Evolutionary conservation across 2,113 vertebrate genomes (phyloP).

Genomic region (Amblyopsis rosae): DNA sequence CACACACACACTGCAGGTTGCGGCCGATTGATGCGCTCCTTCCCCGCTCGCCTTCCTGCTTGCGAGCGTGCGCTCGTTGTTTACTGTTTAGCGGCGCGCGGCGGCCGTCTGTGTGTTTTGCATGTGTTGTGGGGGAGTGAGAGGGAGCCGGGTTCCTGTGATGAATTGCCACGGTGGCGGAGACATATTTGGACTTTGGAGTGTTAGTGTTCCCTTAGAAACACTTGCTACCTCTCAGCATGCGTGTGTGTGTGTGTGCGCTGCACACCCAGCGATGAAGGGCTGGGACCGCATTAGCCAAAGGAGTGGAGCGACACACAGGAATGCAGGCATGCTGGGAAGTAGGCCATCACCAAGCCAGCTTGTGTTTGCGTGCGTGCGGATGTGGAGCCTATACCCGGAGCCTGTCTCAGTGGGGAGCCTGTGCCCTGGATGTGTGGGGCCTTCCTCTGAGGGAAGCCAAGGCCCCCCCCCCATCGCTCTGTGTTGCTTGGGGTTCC

Average conservation of each 20-base stretch:
- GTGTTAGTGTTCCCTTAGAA: slow-evolving; percentile 52
- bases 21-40: slow-evolving; percentile 55
- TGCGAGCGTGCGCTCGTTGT: neutral
- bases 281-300: slow-evolving; percentile 47
- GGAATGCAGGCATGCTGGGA: slow-evolving; percentile 24
- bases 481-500: neutral
- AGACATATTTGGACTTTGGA: slow-evolving; percentile 51
- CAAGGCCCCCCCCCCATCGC: slow-evolving; percentile 1
- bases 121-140: slow-evolving; percentile 33
- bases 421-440: slow-evolving; percentile 45
- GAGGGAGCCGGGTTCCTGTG: slow-evolving; percentile 43
- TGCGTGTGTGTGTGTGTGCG: neutral
- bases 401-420: slow-evolving; percentile 31
- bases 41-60: slow-evolving; percentile 34
- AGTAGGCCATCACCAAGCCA: slow-evolving; percentile 41
- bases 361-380: slow-evolving; percentile 10
- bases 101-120: neutral
- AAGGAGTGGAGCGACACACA: slow-evolving; percentile 37
- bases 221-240: slow-evolving; percentile 37
- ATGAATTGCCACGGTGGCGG: slow-evolving; percentile 51
- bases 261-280: slow-evolving; percentile 58
- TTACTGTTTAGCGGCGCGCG: neutral
- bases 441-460: slow-evolving; percentile 7
- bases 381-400: slow-evolving; percentile 29
- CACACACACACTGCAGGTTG: slow-evolving; percentile 37